Base-by-base conservation (phyloP, 1,140 invertebrate genomes). In the Bombus huntii region DNA sequence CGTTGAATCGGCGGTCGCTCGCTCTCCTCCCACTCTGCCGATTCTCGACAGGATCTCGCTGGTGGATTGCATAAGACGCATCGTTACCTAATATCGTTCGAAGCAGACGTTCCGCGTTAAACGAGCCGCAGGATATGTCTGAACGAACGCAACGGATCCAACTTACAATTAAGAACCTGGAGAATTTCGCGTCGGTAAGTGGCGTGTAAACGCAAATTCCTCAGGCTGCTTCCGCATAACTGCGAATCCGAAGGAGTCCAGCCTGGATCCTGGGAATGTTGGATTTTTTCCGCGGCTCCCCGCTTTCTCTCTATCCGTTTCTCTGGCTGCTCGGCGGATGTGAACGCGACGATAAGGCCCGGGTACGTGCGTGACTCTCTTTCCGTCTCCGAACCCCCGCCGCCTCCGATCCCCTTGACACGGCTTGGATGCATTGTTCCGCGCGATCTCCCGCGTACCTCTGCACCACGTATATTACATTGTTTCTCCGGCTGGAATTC, bases 311-410 rank as follows among this genome's bases (percentile, higher is more conserved):
- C 87, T 90, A 88, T 93, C 87, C 89, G 93, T 90, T 92, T 92
- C 93, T 91, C 88, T 88, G 92, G 87, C 88, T 91, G 87, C 90
- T 89, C 87, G 87, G 92, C 93, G 92, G 93, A 93, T 93, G 93
- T 92, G 92, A 93, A 92, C 92, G 90, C 92, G 92, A 93, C 91
- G 92, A 93, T 93, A 93, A 93, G 93, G 82, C 91, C 87, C 87
- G 82, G 87, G 44, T 90, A 91, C 92, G 92, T 93, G 93, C 92
- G 92, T 93, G 92, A 93, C 92, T 93, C 91, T 92, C 88, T 90
- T 47, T 57, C 83, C 72, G 53, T 85, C 76, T 87, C 82, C 87
- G 59, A 57, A 28, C 37, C 79, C 44, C 57, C 57, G 59, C 66
- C 66, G 76, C 22, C 57, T n/a, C 71, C 22, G 44, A 22, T 37